Percentiles rank a stretch among this genome's conserved stretches.
Evolutionary conservation across 2,797 vertebrate genomes (phyloP).

Genomic region (Taeniopygia guttata): DNA sequence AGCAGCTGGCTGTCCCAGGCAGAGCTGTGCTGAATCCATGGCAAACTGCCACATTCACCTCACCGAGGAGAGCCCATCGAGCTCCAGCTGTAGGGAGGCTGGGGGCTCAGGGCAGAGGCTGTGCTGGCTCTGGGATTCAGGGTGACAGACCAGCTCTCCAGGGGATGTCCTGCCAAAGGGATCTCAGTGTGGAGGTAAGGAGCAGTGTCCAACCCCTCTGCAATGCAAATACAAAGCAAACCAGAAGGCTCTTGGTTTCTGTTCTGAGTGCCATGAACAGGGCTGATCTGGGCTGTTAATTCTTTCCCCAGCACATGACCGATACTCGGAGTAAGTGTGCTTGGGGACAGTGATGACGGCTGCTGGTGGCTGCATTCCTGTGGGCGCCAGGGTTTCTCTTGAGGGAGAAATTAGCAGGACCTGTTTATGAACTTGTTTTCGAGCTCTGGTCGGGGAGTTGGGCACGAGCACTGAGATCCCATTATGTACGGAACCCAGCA

Average conservation of each 20-base stretch:
- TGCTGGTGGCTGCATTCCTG: slow-evolving; percentile 52
- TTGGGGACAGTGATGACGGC: background rate
- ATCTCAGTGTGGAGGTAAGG: background rate
- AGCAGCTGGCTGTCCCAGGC: background rate
- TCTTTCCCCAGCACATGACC: background rate
- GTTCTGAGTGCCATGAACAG: accelerated
- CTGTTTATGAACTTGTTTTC: slow-evolving; percentile 64
- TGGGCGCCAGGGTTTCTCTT: background rate
- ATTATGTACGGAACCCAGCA: slow-evolving; percentile 43
- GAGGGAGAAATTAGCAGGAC: slow-evolving; percentile 47
- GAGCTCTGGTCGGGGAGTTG: background rate
- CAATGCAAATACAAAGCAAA: background rate
- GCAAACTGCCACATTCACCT: background rate
- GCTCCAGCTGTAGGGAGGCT: background rate
- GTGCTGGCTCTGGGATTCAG: background rate
- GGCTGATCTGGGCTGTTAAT: background rate
- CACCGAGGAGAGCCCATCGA: background rate
- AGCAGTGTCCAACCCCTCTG: background rate
- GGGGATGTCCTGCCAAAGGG: background rate
- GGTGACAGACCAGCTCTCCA: accelerated
- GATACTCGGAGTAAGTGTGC: background rate
- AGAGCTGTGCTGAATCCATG: background rate
- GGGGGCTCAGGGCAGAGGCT: background rate
- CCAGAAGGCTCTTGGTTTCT: background rate
- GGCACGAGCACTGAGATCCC: slow-evolving; percentile 60